A percentile compares a stretch with the other conserved stretches of the same genome.
phyloP scores from a whole-genome alignment of 2,113 vertebrate species.

The Gobiocypris rarus region DNA sequence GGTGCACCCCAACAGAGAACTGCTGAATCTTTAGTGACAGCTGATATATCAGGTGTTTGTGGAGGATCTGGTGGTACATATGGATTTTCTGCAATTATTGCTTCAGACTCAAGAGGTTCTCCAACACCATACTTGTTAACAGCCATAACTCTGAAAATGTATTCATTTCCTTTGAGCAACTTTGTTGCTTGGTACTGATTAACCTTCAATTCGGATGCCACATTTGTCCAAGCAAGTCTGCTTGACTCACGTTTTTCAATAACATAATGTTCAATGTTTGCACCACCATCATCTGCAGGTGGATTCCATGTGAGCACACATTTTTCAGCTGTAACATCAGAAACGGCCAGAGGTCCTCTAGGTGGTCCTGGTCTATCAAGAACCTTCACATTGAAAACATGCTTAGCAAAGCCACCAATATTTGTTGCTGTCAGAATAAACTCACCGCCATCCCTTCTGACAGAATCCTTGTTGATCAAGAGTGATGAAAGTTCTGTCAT shows the following conservation, averaged over 20 bases:
- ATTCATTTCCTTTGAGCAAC: conserved; percentile 96
- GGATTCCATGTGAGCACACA: conserved; percentile 90
- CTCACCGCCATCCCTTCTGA: conserved; percentile 89
- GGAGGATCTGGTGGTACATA: conserved; percentile 89
- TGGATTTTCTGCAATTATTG: conserved; percentile 89
- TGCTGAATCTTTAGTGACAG: conserved; percentile 95
- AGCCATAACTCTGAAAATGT: conserved; percentile 97
- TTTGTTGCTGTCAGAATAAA: conserved; percentile 93
- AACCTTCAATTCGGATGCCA: conserved; percentile 83
- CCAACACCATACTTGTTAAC: conserved; percentile 97
- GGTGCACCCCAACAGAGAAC: conserved; percentile 93
- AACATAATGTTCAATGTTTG: conserved; percentile 90
- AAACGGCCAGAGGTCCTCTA: conserved; percentile 86
- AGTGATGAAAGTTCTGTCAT: conserved; percentile 87
- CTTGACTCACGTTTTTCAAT: conserved; percentile 98
- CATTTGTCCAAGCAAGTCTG: conserved; percentile 93
- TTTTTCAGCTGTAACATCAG: conserved; percentile 90
- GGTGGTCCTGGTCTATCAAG: conserved; percentile 95
- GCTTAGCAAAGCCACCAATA: conserved; percentile 94
- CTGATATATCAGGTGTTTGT: conserved; percentile 89
- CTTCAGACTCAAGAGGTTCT: conserved; percentile 90
- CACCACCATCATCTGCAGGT: conserved; percentile 92
- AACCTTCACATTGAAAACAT: conserved; percentile 95
- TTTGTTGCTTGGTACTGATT: conserved; percentile 91
- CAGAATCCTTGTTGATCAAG: conserved; percentile 91